These are phyloP conservation scores for Dendrolimus pini DNA, from an alignment of 2,888 invertebrate species.

Conservation along the genomic window DNA sequence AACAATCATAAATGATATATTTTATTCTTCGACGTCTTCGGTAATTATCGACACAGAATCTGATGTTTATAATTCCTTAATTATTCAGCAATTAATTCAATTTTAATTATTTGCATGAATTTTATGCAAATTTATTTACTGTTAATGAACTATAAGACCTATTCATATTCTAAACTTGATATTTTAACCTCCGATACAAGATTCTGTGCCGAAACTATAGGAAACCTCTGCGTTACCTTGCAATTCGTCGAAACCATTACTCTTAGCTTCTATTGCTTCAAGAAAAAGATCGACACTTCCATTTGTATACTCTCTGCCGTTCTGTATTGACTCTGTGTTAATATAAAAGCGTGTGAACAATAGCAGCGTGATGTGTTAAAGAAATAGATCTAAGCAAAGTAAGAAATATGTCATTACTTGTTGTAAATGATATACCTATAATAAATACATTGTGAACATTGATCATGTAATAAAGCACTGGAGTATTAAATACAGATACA, in stretches of 20 bases:
- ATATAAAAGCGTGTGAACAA: constrained; percentile 16
- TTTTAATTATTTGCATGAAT: too few species aligned
- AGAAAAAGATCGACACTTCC: neutral
- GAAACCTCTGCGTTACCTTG: constrained; percentile 15
- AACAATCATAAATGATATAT: neutral
- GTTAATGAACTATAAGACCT: too few species aligned
- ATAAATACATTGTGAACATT: neutral
- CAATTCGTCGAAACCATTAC: constrained; percentile 13
- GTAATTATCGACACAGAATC: too few species aligned
- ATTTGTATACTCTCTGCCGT: neutral
- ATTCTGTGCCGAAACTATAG: too few species aligned
- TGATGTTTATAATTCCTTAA: too few species aligned
- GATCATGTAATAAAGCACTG: too few species aligned
- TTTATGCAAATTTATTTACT: too few species aligned
- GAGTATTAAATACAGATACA: too few species aligned
- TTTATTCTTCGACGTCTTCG: too few species aligned
- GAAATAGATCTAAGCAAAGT: neutral
- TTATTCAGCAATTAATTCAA: too few species aligned
- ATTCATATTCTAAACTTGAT: too few species aligned
- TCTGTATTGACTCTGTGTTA: constrained; percentile 9
- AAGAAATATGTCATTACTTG: neutral
- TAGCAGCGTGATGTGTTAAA: constrained; percentile 7
- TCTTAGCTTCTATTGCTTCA: constrained; percentile 6
- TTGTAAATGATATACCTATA: neutral
- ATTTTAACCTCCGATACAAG: too few species aligned